Evolutionary conservation across 2,797 vertebrate genomes (phyloP).

Genomic region (Melanotaenia trifasciata): DNA sequence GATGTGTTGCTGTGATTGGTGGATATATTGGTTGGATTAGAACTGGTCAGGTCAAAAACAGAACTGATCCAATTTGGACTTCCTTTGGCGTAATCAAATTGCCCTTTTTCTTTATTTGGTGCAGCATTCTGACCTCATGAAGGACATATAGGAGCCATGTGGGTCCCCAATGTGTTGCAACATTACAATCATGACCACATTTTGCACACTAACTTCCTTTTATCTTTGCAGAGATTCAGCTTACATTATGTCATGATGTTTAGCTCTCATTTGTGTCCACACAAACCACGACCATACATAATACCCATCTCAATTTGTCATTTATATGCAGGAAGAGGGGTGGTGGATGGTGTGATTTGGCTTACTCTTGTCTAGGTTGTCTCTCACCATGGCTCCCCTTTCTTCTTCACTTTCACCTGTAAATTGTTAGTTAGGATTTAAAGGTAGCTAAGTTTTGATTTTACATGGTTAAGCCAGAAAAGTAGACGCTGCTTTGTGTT

Average conservation of each 20-base stretch:
- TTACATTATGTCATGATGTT: background rate
- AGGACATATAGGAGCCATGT: background rate
- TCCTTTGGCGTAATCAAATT: background rate
- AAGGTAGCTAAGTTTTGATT: background rate
- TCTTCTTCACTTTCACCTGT: background rate
- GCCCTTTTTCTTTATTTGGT: background rate
- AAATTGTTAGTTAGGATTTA: background rate
- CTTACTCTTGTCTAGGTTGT: background rate
- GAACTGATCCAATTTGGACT: background rate
- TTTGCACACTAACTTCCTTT: too few species aligned
- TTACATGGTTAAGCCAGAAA: background rate
- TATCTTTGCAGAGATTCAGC: too few species aligned
- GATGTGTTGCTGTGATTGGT: background rate
- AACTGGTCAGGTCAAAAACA: background rate
- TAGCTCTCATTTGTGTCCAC: background rate
- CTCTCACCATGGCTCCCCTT: background rate
- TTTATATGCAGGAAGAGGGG: too few species aligned
- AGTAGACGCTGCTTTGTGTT: background rate
- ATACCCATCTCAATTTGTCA: too few species aligned
- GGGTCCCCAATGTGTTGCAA: background rate
- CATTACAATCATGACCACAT: background rate
- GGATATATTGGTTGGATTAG: background rate
- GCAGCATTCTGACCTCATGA: background rate
- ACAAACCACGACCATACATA: background rate
- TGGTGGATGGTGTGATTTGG: too few species aligned